Evolutionary conservation across 2,113 vertebrate genomes (phyloP), one percentile per base, ranked within the genome.

Genomic region (Myrmecophaga tridactyla): DNA sequence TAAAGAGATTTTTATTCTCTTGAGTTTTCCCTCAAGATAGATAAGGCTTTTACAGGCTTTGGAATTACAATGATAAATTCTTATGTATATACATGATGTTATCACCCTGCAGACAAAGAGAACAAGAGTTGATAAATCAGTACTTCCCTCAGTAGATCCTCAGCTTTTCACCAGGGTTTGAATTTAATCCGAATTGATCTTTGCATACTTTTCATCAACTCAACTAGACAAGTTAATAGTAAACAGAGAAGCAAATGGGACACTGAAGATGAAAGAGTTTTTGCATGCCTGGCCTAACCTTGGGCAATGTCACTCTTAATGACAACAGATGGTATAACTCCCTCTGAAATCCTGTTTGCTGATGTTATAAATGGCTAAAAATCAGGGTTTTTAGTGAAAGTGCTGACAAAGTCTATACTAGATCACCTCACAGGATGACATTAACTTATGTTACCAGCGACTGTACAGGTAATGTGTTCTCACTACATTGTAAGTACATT

Each of bases 161-260:
- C 31, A 81, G 2, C 4, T 96, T 97, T 89, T 25, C 4, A 72
- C 9, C 39, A 4, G 6, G n/a, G 7, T 95, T 96, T 65, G 31
- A 1, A 96, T 92, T 95, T 14, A 70, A 94, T 93, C 75, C 62
- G 81, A 87, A 65, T 36, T 88, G 25, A 93, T 77, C 36, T 87
- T 92, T 93, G 46, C 70, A 43, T 92, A 94, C 6, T 63, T 96
- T 96, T 95, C 51, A 89, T 93, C 82, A 34, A 1, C 31, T 81
- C 48, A 75, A 46, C 0, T 5, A 94, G 25, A 48, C 3, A 85
- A 94, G 39, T 63, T 97, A 31, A 72, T 31, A 41, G 25, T 39
- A 94, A 88, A 86, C 14, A 39, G 15, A 77, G 1, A 72, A 41
- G 6, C 21, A 80, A 65, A 43, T n/a, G 75, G 60, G 82, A 96